Conservation (phyloP, 2,888 invertebrate genomes). For the Acanthosepion lycidas region DNA sequence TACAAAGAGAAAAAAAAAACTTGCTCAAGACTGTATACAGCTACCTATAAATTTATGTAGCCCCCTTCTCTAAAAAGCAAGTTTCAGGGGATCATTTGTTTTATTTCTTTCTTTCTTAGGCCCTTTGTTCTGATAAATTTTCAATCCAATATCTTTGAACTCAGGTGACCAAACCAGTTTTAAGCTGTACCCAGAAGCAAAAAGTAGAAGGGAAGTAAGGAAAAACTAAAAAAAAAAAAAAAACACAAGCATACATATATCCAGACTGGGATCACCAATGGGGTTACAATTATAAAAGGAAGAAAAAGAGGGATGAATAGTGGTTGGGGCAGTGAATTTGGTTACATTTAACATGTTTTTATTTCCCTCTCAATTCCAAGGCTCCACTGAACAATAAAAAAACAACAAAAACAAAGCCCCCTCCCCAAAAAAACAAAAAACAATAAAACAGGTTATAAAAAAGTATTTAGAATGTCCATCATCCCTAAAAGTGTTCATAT, state of each 20-base stretch:
- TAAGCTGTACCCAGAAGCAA: background rate
- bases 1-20: background rate
- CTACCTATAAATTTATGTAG: background rate
- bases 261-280: background rate
- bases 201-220: background rate
- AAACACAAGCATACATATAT: no score
- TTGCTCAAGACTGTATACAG: background rate
- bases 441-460: no score
- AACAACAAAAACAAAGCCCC: no score
- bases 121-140: background rate
- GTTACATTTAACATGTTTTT: no score
- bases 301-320: background rate
- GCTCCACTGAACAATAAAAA: no score
- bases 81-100: background rate
- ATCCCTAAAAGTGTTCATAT: no score
- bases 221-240: background rate
- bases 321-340: background rate
- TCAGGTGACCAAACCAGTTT: background rate
- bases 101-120: background rate
- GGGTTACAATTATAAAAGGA: background rate
- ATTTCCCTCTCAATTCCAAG: no score
- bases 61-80: background rate
- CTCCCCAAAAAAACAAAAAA: no score
- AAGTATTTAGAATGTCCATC: no score
- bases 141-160: background rate